Percentiles rank a stretch among this genome's conserved stretches.
Conservation (phyloP, 30 jellyfish, hydroid and myxozoan species). For the Aurelia aurita complex sp. Pacific region DNA sequence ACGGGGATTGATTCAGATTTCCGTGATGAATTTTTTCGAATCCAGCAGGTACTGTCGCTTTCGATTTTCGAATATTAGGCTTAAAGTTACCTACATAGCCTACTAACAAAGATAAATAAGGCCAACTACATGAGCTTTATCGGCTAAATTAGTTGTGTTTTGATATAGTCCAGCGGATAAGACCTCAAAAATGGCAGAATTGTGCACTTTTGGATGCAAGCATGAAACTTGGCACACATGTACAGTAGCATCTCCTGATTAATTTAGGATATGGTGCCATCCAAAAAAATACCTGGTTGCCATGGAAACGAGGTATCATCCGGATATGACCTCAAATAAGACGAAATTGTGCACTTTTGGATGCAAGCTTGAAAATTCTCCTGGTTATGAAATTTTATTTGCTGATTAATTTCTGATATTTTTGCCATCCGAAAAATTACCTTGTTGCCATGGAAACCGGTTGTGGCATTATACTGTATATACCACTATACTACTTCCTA, state of each 20-base stretch:
- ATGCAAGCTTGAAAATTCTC: neutral
- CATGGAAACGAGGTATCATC: neutral
- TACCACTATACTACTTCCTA: neutral
- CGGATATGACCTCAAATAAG: slow-evolving; percentile 3
- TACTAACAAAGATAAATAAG: no score
- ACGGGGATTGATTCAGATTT: no score
- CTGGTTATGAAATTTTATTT: neutral
- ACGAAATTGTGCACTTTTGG: neutral
- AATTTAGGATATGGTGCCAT: neutral
- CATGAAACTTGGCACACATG: neutral
- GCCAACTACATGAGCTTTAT: no score
- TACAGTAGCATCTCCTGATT: no score
- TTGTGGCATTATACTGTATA: neutral
- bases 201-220: slow-evolving; percentile 4
- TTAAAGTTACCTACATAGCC: no score
- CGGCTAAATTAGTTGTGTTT: neutral
- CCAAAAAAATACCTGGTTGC: neutral
- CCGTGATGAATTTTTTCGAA: no score
- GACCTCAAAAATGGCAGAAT: neutral
- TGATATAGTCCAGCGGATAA: neutral
- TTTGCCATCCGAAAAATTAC: neutral
- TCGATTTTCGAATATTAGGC: no score
- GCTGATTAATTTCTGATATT: neutral
- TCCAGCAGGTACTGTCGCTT: no score
- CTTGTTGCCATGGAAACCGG: neutral